phyloP scores from a whole-genome alignment of 2,797 vertebrate species.

The Ibycter americanus region DNA sequence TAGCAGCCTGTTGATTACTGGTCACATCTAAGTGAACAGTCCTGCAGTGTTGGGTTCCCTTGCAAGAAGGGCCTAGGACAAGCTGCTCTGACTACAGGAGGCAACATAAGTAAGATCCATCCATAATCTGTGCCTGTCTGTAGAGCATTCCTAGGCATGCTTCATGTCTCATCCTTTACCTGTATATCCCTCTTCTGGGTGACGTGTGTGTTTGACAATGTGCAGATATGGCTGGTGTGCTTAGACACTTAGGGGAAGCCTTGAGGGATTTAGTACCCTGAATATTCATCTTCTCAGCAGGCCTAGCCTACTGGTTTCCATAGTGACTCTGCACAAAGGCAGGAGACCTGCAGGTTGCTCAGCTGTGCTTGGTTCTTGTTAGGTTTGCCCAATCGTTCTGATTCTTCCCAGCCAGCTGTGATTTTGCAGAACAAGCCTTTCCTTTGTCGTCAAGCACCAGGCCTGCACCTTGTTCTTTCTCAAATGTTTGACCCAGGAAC shows the following conservation, averaged over 20 bases:
- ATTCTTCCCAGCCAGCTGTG: background rate
- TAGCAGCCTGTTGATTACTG: background rate
- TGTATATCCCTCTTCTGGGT: background rate
- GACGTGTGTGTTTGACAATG: background rate
- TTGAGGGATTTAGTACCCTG: background rate
- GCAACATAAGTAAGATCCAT: background rate
- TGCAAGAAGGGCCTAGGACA: background rate
- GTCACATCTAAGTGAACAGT: background rate
- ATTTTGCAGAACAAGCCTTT: background rate
- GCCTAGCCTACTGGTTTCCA: background rate
- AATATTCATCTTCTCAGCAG: background rate
- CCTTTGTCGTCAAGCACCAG: background rate
- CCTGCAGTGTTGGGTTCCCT: background rate
- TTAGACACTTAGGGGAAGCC: background rate
- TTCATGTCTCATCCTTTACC: background rate
- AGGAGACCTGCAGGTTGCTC: background rate
- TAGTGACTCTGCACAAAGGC: background rate
- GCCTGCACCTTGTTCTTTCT: background rate
- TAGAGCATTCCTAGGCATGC: background rate
- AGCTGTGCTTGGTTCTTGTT: background rate
- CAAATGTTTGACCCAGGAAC: background rate
- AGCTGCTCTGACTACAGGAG: background rate
- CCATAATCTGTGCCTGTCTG: background rate
- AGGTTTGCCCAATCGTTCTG: background rate
- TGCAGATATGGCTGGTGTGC: background rate